Evolutionary conservation across 2,113 vertebrate genomes (phyloP).

Genomic region (Mustela nigripes): DNA sequence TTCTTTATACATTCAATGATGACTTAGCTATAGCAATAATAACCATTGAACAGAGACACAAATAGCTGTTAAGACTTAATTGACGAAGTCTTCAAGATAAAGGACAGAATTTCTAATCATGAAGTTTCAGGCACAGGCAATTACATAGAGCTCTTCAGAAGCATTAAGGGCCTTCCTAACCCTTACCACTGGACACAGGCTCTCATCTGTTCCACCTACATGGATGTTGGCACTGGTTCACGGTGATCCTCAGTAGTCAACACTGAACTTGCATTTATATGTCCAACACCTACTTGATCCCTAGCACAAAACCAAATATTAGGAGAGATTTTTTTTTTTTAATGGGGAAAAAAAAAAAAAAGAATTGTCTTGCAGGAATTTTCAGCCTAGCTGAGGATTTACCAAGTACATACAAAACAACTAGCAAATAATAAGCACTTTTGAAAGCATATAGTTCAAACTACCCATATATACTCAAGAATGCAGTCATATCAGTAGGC

Average conservation of each 20-base stretch:
- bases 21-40: slow-evolving; percentile 36
- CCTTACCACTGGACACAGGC: neutral
- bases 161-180: neutral
- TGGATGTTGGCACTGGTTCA: neutral
- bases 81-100: slow-evolving; percentile 44
- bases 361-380: neutral
- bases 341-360: neutral
- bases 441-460: neutral
- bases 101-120: slow-evolving; percentile 58
- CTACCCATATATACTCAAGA: neutral
- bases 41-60: neutral
- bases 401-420: neutral
- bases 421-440: neutral
- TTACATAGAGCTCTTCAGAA: neutral
- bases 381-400: neutral
- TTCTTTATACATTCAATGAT: neutral
- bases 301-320: neutral
- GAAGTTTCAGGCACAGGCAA: neutral
- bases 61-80: neutral
- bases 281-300: neutral
- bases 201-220: neutral
- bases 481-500: neutral
- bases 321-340: too few relatives aligned
- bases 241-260: neutral
- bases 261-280: neutral